phyloP scores from a whole-genome alignment of 2,113 vertebrate species.

The Misgurnus mizolepis region DNA sequence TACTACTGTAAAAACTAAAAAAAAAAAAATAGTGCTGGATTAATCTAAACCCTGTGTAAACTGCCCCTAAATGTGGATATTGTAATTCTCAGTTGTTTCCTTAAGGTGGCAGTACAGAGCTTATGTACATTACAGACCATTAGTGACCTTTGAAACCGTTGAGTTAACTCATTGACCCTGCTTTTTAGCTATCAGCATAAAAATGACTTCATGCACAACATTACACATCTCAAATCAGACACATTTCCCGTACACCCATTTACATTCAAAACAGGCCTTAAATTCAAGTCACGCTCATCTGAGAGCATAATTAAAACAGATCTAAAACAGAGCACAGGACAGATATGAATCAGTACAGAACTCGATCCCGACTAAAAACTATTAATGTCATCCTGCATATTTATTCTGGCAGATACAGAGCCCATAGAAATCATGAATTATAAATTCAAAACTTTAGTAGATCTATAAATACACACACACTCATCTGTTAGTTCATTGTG shows the following conservation, averaged over 20 bases:
- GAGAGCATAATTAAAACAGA: neutral
- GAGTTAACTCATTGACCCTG: no score
- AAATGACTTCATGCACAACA: no score
- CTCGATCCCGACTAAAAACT: neutral
- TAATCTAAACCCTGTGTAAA: no score
- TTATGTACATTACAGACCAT: neutral
- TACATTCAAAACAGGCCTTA: neutral
- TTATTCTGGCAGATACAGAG: neutral
- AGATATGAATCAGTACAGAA: neutral
- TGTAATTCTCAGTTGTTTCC: constrained; percentile 15
- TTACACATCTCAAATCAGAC: neutral
- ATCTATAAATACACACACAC: neutral
- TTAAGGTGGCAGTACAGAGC: constrained; percentile 44
- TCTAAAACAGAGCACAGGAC: constrained; percentile 1
- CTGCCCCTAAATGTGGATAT: no score
- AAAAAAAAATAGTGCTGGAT: no score
- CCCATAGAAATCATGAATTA: neutral
- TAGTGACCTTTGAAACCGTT: no score
- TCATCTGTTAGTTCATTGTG: neutral
- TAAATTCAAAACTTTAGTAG: neutral
- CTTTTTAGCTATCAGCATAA: no score
- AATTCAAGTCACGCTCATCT: neutral
- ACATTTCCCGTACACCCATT: constrained; percentile 25
- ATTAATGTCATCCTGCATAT: neutral
- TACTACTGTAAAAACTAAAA: no score